Percentiles rank a stretch among this genome's conserved stretches.
Evolutionary conservation across 2,113 vertebrate genomes (phyloP).

Genomic region (Noturus placidus): DNA sequence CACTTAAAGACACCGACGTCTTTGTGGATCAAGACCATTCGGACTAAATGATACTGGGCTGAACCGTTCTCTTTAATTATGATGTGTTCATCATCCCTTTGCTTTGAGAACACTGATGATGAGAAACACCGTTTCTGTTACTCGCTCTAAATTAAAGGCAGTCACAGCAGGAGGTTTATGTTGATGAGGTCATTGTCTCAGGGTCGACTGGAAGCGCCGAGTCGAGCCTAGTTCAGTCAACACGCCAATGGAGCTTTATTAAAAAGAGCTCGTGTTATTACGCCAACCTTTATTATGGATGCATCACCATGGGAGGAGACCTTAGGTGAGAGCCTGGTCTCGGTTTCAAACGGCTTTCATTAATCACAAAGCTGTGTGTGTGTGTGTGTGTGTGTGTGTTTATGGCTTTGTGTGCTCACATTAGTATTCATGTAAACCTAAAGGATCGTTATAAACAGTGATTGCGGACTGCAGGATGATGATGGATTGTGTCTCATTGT

Average conservation of each 20-base stretch:
- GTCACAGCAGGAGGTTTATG: slow-evolving; percentile 27
- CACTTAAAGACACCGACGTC: background rate
- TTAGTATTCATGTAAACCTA: slow-evolving; percentile 67
- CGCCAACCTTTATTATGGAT: slow-evolving; percentile 55
- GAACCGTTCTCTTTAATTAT: background rate
- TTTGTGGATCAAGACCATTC: background rate
- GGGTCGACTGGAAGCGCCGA: slow-evolving; percentile 46
- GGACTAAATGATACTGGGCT: background rate
- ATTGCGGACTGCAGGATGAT: slow-evolving; percentile 62
- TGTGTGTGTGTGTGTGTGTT: slow-evolving; percentile 10
- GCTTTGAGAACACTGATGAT: slow-evolving; percentile 2
- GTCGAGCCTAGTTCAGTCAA: slow-evolving; percentile 24
- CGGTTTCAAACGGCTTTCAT: slow-evolving; percentile 53
- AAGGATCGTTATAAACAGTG: slow-evolving; percentile 63
- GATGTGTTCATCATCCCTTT: background rate
- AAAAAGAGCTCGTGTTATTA: slow-evolving; percentile 52
- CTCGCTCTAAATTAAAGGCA: slow-evolving; percentile 38
- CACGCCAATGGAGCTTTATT: slow-evolving; percentile 49
- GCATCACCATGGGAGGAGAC: slow-evolving; percentile 40
- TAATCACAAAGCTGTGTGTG: slow-evolving; percentile 57
- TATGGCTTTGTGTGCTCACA: slow-evolving; percentile 40
- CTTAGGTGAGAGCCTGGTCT: slow-evolving; percentile 48
- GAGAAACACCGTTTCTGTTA: slow-evolving; percentile 11
- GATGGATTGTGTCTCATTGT: slow-evolving; percentile 68
- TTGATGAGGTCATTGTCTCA: slow-evolving; percentile 63